Percentiles rank a stretch among this genome's conserved stretches.
Conservation (phyloP, 64 coral and sea anemone genomes). For the Astreopora myriophthalma region DNA sequence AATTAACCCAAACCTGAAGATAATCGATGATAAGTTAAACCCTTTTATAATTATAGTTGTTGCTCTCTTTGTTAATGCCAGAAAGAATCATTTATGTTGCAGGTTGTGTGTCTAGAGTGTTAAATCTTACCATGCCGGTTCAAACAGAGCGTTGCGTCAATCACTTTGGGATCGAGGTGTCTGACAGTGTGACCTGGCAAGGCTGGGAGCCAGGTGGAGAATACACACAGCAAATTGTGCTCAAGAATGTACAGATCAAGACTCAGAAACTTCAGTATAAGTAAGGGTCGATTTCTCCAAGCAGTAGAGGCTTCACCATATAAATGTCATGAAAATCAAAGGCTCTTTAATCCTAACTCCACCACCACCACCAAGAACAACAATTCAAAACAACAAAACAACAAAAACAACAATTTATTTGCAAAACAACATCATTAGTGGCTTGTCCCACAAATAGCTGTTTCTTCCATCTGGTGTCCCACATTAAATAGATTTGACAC, state of each 20-base stretch:
- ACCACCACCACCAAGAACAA: too few relatives aligned
- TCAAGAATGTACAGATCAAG: conserved; percentile 99
- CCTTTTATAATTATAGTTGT: too few relatives aligned
- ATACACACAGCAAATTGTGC: conserved; percentile 95
- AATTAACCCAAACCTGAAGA: too few relatives aligned
- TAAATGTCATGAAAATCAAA: not conserved
- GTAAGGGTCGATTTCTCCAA: conserved; percentile 21
- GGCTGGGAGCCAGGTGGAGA: conserved; percentile 99
- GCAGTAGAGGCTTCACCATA: not conserved
- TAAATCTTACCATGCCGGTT: conserved; percentile 39
- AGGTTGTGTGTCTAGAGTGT: not conserved
- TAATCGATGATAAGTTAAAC: too few relatives aligned
- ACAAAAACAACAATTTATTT: too few relatives aligned
- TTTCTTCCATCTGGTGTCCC: too few relatives aligned
- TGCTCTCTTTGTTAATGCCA: not conserved
- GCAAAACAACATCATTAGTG: too few relatives aligned
- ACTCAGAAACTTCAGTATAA: conserved; percentile 98
- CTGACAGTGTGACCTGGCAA: conserved; percentile 91
- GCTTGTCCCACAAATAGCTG: too few relatives aligned
- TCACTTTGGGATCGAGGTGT: conserved; percentile 93
- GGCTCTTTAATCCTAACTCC: too few relatives aligned
- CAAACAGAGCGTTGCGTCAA: conserved; percentile 67
- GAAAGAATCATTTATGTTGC: not conserved
- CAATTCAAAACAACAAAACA: too few relatives aligned
- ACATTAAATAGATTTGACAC: too few relatives aligned